Conservation (phyloP, 2,113 vertebrate genomes). For the Coryphaenoides rupestris region DNA sequence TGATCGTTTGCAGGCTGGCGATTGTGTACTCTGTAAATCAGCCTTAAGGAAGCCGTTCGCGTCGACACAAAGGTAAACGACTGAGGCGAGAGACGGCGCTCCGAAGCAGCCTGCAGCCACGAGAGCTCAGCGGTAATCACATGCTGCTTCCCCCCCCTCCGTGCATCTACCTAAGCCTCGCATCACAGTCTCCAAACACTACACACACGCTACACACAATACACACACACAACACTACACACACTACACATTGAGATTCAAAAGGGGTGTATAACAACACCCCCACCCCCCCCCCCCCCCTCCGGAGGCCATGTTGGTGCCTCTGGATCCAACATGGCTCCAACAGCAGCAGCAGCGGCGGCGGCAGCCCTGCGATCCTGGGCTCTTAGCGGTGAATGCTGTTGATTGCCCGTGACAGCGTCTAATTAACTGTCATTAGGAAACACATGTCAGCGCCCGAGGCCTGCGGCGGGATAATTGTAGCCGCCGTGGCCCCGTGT, state of each 20-base stretch:
- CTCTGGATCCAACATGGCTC: constrained; percentile 35
- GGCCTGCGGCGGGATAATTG: constrained; percentile 65
- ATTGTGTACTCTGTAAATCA: too few species aligned
- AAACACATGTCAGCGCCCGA: constrained; percentile 85
- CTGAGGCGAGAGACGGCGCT: too few species aligned
- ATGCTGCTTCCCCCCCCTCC: background rate
- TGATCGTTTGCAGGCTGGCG: too few species aligned
- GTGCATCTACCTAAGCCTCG: background rate
- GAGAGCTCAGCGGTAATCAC: background rate
- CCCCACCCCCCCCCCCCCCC: constrained; percentile 2
- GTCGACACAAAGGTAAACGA: too few species aligned
- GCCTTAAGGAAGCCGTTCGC: too few species aligned
- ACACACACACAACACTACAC: background rate
- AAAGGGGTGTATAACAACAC: background rate
- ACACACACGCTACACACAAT: background rate
- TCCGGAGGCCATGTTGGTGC: constrained; percentile 4
- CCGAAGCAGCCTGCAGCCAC: background rate
- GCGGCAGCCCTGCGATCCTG: constrained; percentile 33
- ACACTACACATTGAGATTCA: constrained; percentile 12
- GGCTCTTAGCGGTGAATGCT: constrained; percentile 78
- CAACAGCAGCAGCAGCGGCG: constrained; percentile 36
- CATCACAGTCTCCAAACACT: background rate
- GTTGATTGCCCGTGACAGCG: constrained; percentile 88
- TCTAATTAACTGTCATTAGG: constrained; percentile 93
- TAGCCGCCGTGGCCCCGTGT: constrained; percentile 39